Percentiles rank a stretch among this genome's conserved stretches.
phyloP scores from a whole-genome alignment of 2,888 invertebrate genomes.

The Dusona sp. region DNA sequence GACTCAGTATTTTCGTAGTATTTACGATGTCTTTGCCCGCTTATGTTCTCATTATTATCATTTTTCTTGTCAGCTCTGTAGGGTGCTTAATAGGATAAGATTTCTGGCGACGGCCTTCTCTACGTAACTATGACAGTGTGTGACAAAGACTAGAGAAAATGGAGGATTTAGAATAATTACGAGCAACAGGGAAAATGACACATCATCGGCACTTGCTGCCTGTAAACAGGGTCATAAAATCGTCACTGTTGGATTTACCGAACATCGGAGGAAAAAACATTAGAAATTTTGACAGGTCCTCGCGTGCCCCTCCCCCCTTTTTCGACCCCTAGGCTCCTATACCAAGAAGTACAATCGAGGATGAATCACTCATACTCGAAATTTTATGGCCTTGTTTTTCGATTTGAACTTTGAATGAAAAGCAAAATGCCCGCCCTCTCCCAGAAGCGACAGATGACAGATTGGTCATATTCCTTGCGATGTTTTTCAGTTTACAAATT shows the following conservation, averaged over 20 bases:
- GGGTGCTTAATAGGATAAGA: conserved; percentile 47
- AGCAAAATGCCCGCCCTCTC: background rate
- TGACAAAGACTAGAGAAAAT: conserved; percentile 29
- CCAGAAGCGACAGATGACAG: background rate
- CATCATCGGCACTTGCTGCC: conserved; percentile 63
- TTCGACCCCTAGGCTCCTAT: background rate
- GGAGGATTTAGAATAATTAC: conserved; percentile 32
- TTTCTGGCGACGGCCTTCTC: background rate
- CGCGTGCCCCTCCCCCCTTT: background rate
- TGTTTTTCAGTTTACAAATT: background rate
- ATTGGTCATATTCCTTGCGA: background rate
- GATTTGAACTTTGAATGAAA: conserved; percentile 23
- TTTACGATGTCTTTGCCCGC: conserved; percentile 27
- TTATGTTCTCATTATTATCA: conserved; percentile 22
- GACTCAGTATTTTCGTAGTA: conserved; percentile 13
- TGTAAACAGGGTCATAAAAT: conserved; percentile 65
- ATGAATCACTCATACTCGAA: conserved; percentile 25
- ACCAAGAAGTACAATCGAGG: background rate
- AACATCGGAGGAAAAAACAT: conserved; percentile 1
- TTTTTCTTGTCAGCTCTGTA: conserved; percentile 6
- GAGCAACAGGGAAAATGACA: conserved; percentile 39
- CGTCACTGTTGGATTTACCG: conserved; percentile 36
- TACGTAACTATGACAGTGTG: background rate
- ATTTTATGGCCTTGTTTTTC: conserved; percentile 56
- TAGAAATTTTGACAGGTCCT: conserved; percentile 48